These are phyloP conservation scores for Cepaea nemoralis DNA, from an alignment of 1,140 invertebrate genomes.

Conservation along the genomic window DNA sequence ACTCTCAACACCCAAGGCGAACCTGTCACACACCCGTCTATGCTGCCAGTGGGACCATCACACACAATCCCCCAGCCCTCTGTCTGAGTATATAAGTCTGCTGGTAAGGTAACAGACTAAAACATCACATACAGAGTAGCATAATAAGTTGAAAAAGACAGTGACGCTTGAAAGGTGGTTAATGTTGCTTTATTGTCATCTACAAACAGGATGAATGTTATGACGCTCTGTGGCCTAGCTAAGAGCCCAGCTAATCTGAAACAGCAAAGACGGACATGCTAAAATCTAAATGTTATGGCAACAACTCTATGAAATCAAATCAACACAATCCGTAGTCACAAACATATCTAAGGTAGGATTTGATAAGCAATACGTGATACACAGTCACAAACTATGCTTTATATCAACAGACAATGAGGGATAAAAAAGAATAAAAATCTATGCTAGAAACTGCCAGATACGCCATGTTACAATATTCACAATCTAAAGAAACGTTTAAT, in stretches of 20 bases:
- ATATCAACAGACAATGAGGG: background rate
- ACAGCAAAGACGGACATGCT: background rate
- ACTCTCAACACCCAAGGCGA: too few species aligned
- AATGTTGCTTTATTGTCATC: background rate
- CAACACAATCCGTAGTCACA: background rate
- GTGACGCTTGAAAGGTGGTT: background rate
- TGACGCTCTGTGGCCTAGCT: conserved; percentile 11
- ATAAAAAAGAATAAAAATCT: background rate
- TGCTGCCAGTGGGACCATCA: too few species aligned
- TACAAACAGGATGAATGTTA: background rate
- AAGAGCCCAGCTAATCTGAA: background rate
- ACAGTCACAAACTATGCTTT: background rate
- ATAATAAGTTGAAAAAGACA: too few species aligned
- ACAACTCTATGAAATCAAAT: background rate
- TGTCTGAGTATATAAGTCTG: too few species aligned
- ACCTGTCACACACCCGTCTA: too few species aligned
- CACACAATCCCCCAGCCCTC: too few species aligned
- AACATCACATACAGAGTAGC: too few species aligned
- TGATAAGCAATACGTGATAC: background rate
- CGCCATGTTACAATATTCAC: too few species aligned
- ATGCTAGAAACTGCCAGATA: too few species aligned
- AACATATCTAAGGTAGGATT: background rate
- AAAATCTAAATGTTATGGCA: background rate
- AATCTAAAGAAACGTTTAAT: too few species aligned
- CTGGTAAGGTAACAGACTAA: too few species aligned